These are phyloP conservation scores for Nemotelus pantherinus DNA, from an alignment of 2,888 invertebrate species.

Conservation along the genomic window DNA sequence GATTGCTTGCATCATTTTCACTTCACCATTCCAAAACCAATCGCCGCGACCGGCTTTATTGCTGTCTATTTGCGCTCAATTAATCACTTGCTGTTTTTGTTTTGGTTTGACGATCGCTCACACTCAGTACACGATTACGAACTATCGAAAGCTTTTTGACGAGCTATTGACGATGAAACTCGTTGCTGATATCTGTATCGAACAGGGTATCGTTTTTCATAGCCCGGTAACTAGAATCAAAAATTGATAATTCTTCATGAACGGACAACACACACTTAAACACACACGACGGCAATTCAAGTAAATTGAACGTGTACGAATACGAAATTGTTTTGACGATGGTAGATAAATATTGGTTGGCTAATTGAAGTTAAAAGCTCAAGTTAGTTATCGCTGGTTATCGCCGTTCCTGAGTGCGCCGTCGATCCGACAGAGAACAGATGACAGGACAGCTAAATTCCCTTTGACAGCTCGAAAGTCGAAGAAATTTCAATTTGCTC, in stretches of 20 bases:
- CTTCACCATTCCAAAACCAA: not conserved
- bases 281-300: not conserved
- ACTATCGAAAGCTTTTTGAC: not conserved
- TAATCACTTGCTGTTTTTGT: slow-evolving; percentile 8
- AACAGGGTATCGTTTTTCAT: too few species aligned
- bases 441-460: not conserved
- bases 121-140: not conserved
- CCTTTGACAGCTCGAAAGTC: not conserved
- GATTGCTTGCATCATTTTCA: not conserved
- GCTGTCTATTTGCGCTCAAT: not conserved
- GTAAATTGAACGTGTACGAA: not conserved
- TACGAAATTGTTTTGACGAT: not conserved
- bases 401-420: not conserved
- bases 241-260: too few species aligned
- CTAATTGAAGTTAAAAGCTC: not conserved
- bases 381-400: slow-evolving; percentile 9
- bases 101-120: slow-evolving; percentile 2
- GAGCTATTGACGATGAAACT: too few species aligned
- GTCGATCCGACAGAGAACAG: not conserved
- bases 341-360: slow-evolving; percentile 7
- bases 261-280: not conserved
- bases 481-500: not conserved
- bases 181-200: too few species aligned
- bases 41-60: not conserved
- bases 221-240: too few species aligned